Percentiles rank a stretch among this genome's conserved stretches.
Evolutionary conservation across 2,797 vertebrate species (phyloP).

Genomic region (Notolepis coatsorum): DNA sequence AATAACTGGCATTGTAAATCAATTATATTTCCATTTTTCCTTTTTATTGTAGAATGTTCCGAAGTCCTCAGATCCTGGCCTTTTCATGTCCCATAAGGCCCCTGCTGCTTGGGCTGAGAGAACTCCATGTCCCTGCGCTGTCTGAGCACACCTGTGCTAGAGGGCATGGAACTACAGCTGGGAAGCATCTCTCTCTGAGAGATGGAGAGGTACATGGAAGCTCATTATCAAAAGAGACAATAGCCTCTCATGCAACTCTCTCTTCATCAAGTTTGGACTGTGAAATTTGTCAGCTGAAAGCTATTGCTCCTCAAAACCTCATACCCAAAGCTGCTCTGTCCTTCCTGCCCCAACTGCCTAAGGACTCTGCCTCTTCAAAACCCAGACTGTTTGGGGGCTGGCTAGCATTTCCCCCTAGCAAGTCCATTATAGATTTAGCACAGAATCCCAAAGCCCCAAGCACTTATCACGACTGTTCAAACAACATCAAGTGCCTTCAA

Average conservation of each 20-base stretch:
- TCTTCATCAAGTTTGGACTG: slow-evolving; percentile 7
- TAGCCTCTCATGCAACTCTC: background rate
- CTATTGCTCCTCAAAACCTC: slow-evolving; percentile 21
- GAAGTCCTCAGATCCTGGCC: slow-evolving; percentile 51
- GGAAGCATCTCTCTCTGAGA: slow-evolving; percentile 14
- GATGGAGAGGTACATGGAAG: background rate
- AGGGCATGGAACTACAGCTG: slow-evolving; percentile 3
- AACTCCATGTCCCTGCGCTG: slow-evolving; percentile 31
- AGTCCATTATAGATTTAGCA: slow-evolving; percentile 20
- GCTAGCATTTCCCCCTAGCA: slow-evolving; percentile 4
- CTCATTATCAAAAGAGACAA: slow-evolving; percentile 14
- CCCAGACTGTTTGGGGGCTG: slow-evolving; percentile 3
- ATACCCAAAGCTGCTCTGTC: slow-evolving; percentile 18
- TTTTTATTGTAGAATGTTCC: slow-evolving; percentile 73
- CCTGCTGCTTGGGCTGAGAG: slow-evolving; percentile 41
- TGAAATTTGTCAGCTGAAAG: slow-evolving; percentile 4
- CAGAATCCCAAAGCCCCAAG: slow-evolving; percentile 22
- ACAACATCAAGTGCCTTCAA: slow-evolving; percentile 31
- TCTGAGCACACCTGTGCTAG: slow-evolving; percentile 27
- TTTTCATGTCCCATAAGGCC: slow-evolving; percentile 50
- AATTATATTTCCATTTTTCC: background rate
- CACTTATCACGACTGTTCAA: slow-evolving; percentile 34
- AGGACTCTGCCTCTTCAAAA: slow-evolving; percentile 16
- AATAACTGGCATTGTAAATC: no score
- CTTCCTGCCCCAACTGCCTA: slow-evolving; percentile 10